Evolutionary conservation across 2,113 vertebrate species (phyloP).

Genomic region (Triplophysa rosa): DNA sequence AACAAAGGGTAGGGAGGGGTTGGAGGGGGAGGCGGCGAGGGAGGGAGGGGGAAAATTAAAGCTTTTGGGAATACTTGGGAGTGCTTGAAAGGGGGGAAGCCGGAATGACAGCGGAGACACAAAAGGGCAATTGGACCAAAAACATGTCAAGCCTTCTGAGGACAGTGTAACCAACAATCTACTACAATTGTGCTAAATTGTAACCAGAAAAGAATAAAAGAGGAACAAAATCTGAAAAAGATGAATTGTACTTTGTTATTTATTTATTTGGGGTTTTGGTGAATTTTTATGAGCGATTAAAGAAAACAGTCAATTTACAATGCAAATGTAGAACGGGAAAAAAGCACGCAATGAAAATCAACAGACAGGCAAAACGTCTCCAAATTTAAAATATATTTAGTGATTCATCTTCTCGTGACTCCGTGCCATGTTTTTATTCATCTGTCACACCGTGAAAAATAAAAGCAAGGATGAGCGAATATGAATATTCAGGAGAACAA

Average conservation of each 20-base stretch:
- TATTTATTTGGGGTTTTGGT: conserved; percentile 42
- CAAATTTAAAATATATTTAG: conserved; percentile 43
- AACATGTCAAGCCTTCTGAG: conserved; percentile 68
- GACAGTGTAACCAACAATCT: conserved; percentile 59
- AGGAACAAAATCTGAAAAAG: neutral
- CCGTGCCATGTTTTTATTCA: conserved; percentile 37
- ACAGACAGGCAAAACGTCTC: conserved; percentile 25
- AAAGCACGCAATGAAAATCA: conserved; percentile 1
- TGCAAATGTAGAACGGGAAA: neutral
- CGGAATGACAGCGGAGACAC: conserved; percentile 64
- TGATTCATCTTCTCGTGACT: conserved; percentile 52
- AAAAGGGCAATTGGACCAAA: conserved; percentile 68
- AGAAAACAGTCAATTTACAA: neutral
- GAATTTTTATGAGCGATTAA: conserved; percentile 52
- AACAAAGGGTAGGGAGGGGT: conserved; percentile 66
- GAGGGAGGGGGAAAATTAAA: conserved; percentile 62
- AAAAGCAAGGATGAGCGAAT: conserved; percentile 43
- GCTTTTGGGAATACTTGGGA: conserved; percentile 67
- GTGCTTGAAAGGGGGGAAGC: conserved; percentile 53
- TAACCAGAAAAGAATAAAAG: conserved; percentile 38
- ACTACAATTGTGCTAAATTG: neutral
- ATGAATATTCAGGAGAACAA: conserved; percentile 60
- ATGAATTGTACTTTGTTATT: neutral
- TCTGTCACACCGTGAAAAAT: conserved; percentile 39
- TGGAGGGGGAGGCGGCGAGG: conserved; percentile 62